phyloP scores from a whole-genome alignment of 2,797 vertebrate species.

The Coilia nasus region DNA sequence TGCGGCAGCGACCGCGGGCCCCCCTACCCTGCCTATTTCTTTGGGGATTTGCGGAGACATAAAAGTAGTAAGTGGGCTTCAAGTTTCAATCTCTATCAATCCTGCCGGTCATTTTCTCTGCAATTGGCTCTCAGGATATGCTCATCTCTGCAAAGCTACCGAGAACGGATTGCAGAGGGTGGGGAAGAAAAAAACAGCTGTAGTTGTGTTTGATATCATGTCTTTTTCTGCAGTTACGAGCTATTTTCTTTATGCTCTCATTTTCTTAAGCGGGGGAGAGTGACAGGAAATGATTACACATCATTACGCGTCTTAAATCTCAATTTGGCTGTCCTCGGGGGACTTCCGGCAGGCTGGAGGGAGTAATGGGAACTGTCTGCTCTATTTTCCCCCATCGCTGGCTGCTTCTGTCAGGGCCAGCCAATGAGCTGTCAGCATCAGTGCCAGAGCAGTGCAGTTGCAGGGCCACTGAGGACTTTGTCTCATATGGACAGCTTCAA shows the following conservation, averaged over 20 bases:
- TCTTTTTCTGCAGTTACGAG: conserved; percentile 27
- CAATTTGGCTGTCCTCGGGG: conserved; percentile 84
- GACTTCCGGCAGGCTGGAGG: conserved; percentile 73
- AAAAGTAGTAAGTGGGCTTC: conserved; percentile 62
- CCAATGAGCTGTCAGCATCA: conserved; percentile 63
- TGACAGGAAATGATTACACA: conserved; percentile 87
- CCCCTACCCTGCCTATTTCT: conserved; percentile 62
- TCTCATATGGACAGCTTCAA: conserved; percentile 47
- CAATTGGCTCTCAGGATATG: background rate
- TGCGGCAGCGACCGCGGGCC: conserved; percentile 51
- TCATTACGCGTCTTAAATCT: conserved; percentile 87
- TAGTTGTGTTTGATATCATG: conserved; percentile 20
- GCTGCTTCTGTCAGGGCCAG: conserved; percentile 68
- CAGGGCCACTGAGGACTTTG: conserved; percentile 39
- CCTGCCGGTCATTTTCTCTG: background rate
- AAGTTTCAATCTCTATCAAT: conserved; percentile 31
- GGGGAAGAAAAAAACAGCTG: background rate
- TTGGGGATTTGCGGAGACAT: conserved; percentile 67
- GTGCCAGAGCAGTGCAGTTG: background rate
- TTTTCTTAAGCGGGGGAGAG: conserved; percentile 38
- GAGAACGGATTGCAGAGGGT: background rate
- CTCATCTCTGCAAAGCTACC: conserved; percentile 15
- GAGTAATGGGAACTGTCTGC: conserved; percentile 87
- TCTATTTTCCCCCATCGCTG: conserved; percentile 75
- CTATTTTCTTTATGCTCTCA: conserved; percentile 34